These are phyloP conservation scores for Caligus rogercresseyi DNA, from an alignment of 1,140 invertebrate species.

Conservation along the genomic window DNA sequence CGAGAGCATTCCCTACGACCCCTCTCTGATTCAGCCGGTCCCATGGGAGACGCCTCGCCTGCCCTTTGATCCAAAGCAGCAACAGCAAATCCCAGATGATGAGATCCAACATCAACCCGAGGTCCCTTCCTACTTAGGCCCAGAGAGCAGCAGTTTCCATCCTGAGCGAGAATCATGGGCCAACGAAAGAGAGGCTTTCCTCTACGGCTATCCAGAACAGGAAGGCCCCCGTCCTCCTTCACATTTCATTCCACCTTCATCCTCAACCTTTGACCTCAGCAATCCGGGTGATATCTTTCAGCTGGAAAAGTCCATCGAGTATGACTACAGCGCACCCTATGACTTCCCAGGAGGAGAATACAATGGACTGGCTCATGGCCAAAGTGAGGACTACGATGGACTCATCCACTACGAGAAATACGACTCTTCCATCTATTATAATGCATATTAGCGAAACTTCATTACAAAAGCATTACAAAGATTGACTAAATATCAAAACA, in stretches of 20 bases:
- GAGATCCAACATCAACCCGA: neutral
- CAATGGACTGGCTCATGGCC: neutral
- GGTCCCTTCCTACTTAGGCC: too few relatives aligned
- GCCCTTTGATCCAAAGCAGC: neutral
- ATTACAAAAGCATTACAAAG: too few relatives aligned
- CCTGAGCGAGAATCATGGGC: neutral
- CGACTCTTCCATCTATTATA: neutral
- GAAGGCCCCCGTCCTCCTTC: too few relatives aligned
- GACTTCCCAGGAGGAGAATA: neutral
- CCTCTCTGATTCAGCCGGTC: neutral
- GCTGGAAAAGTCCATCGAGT: slow-evolving; percentile 19
- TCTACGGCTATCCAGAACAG: neutral
- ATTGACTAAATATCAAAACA: too few relatives aligned
- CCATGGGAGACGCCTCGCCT: neutral
- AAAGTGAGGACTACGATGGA: neutral
- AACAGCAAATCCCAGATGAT: neutral
- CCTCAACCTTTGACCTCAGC: slow-evolving; percentile 2
- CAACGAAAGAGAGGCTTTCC: neutral
- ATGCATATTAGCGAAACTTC: too few relatives aligned
- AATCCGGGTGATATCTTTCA: slow-evolving; percentile 20
- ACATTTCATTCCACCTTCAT: neutral
- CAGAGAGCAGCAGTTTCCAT: too few relatives aligned
- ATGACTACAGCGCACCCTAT: neutral
- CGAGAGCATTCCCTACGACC: neutral
- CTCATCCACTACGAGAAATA: too few relatives aligned